phyloP scores from a whole-genome alignment of 1,140 invertebrate species.

The Conopomorpha cramerella region DNA sequence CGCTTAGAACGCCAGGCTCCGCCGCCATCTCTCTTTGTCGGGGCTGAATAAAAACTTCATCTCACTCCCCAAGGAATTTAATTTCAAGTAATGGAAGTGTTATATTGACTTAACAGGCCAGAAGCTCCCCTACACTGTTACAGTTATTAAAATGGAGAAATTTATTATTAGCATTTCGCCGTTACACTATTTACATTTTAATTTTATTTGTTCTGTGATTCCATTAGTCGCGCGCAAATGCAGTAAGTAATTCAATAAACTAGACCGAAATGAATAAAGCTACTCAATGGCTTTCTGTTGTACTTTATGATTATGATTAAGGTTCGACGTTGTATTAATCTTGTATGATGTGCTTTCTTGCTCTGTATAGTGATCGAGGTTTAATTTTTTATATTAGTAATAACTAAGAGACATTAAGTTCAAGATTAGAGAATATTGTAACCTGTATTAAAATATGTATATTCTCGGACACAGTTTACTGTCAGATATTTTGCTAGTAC shows the following conservation, averaged over 20 bases:
- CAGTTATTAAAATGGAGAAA: constrained; percentile 61
- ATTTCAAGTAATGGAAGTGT: constrained; percentile 60
- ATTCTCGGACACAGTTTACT: too few species aligned
- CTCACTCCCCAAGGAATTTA: constrained; percentile 56
- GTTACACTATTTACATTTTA: constrained; percentile 58
- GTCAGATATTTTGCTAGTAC: too few species aligned
- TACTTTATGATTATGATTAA: too few species aligned
- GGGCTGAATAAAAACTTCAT: constrained; percentile 55
- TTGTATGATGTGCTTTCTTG: too few species aligned
- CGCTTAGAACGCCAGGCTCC: too few species aligned
- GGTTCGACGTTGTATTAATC: too few species aligned
- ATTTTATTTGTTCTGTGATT: constrained; percentile 59
- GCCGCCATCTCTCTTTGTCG: constrained; percentile 45
- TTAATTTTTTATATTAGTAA: too few species aligned
- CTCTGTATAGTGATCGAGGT: too few species aligned
- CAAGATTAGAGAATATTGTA: too few species aligned
- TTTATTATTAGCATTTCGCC: constrained; percentile 57
- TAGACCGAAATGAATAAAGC: constrained; percentile 16
- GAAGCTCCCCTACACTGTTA: constrained; percentile 48
- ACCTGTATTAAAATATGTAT: too few species aligned
- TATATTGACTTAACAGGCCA: constrained; percentile 60
- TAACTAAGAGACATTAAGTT: too few species aligned
- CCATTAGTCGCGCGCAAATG: constrained; percentile 48
- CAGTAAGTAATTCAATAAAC: constrained; percentile 39
- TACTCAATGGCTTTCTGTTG: too few species aligned